These are phyloP conservation scores for Aldabrachelys gigantea DNA, from an alignment of 2,113 vertebrate species.

Conservation along the genomic window DNA sequence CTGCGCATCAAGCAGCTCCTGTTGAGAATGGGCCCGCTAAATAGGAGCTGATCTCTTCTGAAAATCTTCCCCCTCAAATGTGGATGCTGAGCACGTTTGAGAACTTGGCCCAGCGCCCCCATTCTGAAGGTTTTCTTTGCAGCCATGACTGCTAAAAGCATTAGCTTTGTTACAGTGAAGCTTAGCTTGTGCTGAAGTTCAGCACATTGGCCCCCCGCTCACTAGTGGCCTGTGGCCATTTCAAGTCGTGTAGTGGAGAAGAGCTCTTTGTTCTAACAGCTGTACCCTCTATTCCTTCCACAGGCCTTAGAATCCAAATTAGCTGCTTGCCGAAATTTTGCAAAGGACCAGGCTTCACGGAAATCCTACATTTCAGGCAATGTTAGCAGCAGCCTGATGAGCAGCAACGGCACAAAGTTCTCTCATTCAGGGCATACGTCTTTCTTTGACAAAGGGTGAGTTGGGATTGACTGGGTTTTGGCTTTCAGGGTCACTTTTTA, in stretches of 20 bases:
- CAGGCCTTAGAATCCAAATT: constrained; percentile 98
- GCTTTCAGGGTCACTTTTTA: neutral
- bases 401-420: constrained; percentile 89
- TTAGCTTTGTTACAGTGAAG: neutral
- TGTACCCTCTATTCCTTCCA: neutral
- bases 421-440: constrained; percentile 91
- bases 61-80: neutral
- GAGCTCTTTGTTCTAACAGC: neutral
- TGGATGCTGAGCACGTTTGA: neutral
- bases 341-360: constrained; percentile 95
- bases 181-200: neutral
- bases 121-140: neutral
- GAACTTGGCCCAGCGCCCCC: neutral
- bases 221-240: accelerated
- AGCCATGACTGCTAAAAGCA: neutral
- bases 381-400: constrained; percentile 80
- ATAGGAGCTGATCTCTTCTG: neutral
- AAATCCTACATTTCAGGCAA: constrained; percentile 89
- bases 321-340: constrained; percentile 96
- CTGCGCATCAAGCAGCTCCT: neutral
- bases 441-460: constrained; percentile 98
- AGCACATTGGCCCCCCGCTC: neutral
- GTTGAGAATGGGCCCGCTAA: neutral
- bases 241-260: neutral
- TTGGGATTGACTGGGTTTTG: neutral